These are phyloP conservation scores for Sesamia nonagrioides DNA, from an alignment of 1,140 invertebrate genomes.

Conservation along the genomic window DNA sequence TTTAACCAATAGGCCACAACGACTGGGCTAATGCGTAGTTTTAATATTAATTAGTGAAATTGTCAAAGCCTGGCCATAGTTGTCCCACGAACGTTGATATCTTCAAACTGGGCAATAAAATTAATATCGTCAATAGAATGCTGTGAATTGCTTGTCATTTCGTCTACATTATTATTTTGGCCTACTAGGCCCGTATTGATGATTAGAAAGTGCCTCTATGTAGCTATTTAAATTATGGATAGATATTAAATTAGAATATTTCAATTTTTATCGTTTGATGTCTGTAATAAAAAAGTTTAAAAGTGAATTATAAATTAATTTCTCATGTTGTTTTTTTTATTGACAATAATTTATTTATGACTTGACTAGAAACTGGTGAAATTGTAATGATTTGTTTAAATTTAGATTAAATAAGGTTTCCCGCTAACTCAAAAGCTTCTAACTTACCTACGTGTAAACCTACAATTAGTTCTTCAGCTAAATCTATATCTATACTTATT, in stretches of 20 bases:
- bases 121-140: neutral
- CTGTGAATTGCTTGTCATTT: slow-evolving; percentile 6
- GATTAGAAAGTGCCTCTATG: neutral
- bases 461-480: too few relatives aligned
- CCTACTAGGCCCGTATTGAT: neutral
- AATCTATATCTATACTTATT: too few relatives aligned
- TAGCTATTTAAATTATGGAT: neutral
- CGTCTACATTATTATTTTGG: neutral
- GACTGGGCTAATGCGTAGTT: slow-evolving; percentile 21
- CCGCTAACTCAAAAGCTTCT: too few relatives aligned
- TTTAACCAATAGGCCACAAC: too few relatives aligned
- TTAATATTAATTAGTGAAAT: slow-evolving; percentile 44
- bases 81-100: slow-evolving; percentile 16
- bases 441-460: too few relatives aligned
- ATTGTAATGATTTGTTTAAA: neutral
- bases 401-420: neutral
- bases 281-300: neutral
- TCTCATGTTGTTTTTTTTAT: neutral
- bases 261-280: neutral
- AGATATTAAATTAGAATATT: neutral
- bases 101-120: slow-evolving; percentile 2
- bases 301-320: neutral
- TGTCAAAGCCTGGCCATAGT: slow-evolving; percentile 9
- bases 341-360: neutral
- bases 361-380: neutral